phyloP scores from a whole-genome alignment of 2,888 invertebrate species.

The Nysson spinosus region DNA sequence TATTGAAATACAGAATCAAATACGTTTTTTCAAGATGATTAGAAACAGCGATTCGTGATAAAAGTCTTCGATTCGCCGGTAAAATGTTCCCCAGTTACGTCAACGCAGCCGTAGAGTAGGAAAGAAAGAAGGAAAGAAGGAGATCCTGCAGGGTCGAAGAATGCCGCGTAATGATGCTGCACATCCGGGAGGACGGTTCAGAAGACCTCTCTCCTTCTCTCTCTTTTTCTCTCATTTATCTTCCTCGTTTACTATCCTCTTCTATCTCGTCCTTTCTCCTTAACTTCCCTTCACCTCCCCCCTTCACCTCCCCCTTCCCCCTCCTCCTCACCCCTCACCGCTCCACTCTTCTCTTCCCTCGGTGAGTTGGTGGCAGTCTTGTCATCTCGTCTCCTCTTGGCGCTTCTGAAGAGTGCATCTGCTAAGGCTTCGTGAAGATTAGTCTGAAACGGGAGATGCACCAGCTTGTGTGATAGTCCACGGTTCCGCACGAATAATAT shows the following conservation, averaged over 20 bases:
- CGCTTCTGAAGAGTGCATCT: no score
- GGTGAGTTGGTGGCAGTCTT: background rate
- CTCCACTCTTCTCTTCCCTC: no score
- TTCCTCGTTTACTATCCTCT: constrained; percentile 37
- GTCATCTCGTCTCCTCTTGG: no score
- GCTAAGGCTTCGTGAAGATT: no score
- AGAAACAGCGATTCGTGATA: no score
- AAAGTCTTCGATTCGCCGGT: no score
- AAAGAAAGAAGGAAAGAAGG: constrained; percentile 46
- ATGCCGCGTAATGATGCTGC: constrained; percentile 68
- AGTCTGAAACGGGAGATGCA: no score
- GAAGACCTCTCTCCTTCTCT: constrained; percentile 8
- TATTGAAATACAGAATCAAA: no score
- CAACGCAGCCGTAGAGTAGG: no score
- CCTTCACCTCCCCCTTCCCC: constrained; percentile 1
- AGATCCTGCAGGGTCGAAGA: constrained; percentile 61
- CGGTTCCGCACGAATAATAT: no score
- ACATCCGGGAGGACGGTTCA: constrained; percentile 61
- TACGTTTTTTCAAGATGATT: no score
- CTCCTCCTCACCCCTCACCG: background rate
- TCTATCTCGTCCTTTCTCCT: constrained; percentile 21
- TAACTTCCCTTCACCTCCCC: background rate
- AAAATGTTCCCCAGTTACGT: constrained; percentile 41
- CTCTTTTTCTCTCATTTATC: constrained; percentile 8
- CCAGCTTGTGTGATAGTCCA: no score